Base-by-base conservation (phyloP, 1,140 invertebrate species). In the Ectropis grisescens region DNA sequence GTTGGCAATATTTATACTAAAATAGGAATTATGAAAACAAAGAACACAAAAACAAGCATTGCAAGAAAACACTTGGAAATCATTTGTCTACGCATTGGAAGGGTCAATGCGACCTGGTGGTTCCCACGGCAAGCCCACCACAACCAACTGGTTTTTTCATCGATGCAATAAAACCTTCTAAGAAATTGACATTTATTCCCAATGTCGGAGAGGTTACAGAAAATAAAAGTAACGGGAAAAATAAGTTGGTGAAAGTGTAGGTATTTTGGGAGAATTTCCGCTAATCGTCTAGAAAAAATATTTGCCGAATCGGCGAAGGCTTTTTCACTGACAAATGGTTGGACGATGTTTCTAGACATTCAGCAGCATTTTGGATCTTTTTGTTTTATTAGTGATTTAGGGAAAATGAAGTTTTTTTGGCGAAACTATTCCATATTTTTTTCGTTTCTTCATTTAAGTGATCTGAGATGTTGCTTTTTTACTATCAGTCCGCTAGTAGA, bases 241-340 rank as follows among this genome's bases (percentile, higher is more conserved):
- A n/a, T n/a, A n/a, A n/a, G n/a, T n/a, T n/a, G n/a, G n/a, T n/a
- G n/a, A n/a, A n/a, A 8, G 16, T 8, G 52, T 65, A 70, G 65
- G 66, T 72, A 70, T 70, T 74, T 72, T 47, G 54, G 61, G 56
- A 56, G 58, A 66, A 52, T 64, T 66, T 58, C 47, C 68, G 58
- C 67, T 79, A 79, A 75, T 74, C 68, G 69, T 57, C 61, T 64
- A 74, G 67, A 79, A 79, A 79, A 75, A 79, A 75, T 78, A 75
- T 79, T 72, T 74, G 74, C 64, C 49, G 67, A 79, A 53, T 75
- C 61, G 52, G 58, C 64, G 51, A 37, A 32, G 39, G 41, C 44
- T 69, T 68, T 75, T 72, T 55, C 39, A 38, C 52, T 71, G 72
- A 78, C 64, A 70, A 74, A 78, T 78, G 69, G 53, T 57, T 47